Percentiles rank a stretch among this genome's conserved stretches.
Evolutionary conservation across 2,888 invertebrate species (phyloP).

Genomic region (Caenorhabditis macrosperma): DNA sequence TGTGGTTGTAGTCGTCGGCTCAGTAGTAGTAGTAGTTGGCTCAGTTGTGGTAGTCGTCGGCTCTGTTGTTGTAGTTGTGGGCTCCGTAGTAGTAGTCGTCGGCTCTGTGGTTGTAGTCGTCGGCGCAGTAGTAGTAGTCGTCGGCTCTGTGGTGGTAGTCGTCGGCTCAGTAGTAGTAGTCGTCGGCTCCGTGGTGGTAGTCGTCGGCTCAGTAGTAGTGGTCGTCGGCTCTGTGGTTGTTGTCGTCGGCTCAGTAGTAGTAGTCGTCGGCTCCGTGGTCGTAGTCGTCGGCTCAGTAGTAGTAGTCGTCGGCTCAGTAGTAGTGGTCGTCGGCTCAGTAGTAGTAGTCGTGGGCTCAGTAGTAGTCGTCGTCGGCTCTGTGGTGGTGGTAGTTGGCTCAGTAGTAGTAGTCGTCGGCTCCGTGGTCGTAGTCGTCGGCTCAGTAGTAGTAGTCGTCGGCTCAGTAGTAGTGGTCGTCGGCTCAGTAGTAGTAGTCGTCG

Average conservation of each 20-base stretch:
- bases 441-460: conserved; percentile 15
- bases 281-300: conserved; percentile 17
- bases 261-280: conserved; percentile 4
- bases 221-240: conserved; percentile 24
- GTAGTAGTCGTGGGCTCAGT: conserved; percentile 34
- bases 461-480: conserved; percentile 1
- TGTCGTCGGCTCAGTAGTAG: conserved; percentile 4
- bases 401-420: neutral
- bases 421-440: conserved; percentile 29
- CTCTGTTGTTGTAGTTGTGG: conserved; percentile 14
- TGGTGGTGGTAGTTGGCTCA: conserved; percentile 46
- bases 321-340: conserved; percentile 21
- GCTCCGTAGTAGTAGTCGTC: conserved; percentile 14
- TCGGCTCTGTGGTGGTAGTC: conserved; percentile 24
- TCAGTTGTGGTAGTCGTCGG: conserved; percentile 1
- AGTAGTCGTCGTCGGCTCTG: conserved; percentile 33
- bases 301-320: conserved; percentile 3
- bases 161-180: conserved; percentile 43
- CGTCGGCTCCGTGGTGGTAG: conserved; percentile 19
- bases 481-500: conserved; percentile 15
- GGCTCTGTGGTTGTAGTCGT: conserved; percentile 23
- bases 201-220: conserved; percentile 11
- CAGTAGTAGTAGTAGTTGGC: conserved; percentile 15
- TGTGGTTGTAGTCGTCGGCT: conserved; percentile 28
- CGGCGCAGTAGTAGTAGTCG: conserved; percentile 26